phyloP scores from a whole-genome alignment of 1,140 invertebrate species.

The Centruroides sculpturatus region DNA sequence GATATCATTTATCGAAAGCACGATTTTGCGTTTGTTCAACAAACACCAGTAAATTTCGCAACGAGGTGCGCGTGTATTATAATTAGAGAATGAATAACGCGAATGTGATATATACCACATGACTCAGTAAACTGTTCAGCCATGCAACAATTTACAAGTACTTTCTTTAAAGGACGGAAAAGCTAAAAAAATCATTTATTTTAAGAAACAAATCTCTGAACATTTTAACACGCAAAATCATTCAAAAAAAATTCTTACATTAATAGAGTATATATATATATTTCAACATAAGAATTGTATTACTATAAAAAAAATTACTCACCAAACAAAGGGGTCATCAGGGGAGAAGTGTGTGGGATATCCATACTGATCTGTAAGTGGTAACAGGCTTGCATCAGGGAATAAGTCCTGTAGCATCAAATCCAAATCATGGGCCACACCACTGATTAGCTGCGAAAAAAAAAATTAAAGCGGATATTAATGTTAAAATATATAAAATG shows the following conservation, averaged over 20 bases:
- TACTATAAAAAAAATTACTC: background rate
- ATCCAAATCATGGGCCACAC: conserved; percentile 17
- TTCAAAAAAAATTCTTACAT: no score
- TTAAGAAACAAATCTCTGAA: background rate
- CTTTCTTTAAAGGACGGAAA: background rate
- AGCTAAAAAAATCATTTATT: no score
- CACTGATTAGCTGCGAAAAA: conserved; percentile 15
- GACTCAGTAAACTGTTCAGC: background rate
- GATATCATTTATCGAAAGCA: no score
- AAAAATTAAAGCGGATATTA: background rate
- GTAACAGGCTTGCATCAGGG: conserved; percentile 13
- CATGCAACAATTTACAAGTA: background rate
- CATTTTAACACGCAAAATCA: background rate
- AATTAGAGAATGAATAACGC: no score
- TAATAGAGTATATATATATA: no score
- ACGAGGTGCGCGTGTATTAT: no score
- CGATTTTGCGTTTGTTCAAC: no score
- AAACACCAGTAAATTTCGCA: no score
- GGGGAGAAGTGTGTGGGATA: conserved; percentile 10
- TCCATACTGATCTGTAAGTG: conserved; percentile 11
- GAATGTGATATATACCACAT: no score
- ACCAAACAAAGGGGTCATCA: conserved; percentile 14
- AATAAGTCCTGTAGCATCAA: conserved; percentile 17
- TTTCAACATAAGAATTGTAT: background rate
- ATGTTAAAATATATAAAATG: no score